Evolutionary conservation across 2,797 vertebrate species (phyloP).

Genomic region (Pogonophryne albipinna): DNA sequence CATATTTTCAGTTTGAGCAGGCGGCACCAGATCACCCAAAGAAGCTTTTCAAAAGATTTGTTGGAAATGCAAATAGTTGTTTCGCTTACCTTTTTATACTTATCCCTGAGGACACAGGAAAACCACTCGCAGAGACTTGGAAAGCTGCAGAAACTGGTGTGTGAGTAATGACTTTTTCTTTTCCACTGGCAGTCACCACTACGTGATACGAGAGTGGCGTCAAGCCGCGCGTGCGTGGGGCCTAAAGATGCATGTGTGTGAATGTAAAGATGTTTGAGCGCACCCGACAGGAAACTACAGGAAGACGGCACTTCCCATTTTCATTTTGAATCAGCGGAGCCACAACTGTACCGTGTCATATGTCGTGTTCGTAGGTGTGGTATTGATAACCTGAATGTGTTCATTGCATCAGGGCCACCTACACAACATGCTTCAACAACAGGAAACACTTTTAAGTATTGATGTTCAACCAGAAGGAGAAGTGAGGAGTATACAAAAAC

Average conservation of each 20-base stretch:
- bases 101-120: constrained; percentile 91
- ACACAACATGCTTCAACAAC: constrained; percentile 77
- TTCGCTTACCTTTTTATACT: constrained; percentile 90
- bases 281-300: constrained; percentile 92
- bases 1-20: constrained; percentile 68
- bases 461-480: background rate
- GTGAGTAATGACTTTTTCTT: constrained; percentile 97
- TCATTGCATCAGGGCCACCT: constrained; percentile 61
- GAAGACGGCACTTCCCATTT: constrained; percentile 94
- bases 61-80: constrained; percentile 80
- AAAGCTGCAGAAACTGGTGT: constrained; percentile 92
- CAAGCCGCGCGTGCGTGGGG: constrained; percentile 68
- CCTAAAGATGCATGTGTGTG: constrained; percentile 82
- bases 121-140: constrained; percentile 91
- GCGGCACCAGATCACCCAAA: constrained; percentile 46
- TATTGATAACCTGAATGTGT: constrained; percentile 76
- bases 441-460: constrained; percentile 74
- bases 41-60: constrained; percentile 60
- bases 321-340: constrained; percentile 89
- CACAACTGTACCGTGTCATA: constrained; percentile 63
- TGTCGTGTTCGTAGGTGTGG: constrained; percentile 68
- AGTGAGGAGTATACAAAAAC: background rate
- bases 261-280: constrained; percentile 87
- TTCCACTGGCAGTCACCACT: constrained; percentile 92
- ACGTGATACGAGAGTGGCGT: constrained; percentile 77